These are phyloP conservation scores for Limulus polyphemus DNA, from an alignment of 2,888 invertebrate species.

Conservation along the genomic window DNA sequence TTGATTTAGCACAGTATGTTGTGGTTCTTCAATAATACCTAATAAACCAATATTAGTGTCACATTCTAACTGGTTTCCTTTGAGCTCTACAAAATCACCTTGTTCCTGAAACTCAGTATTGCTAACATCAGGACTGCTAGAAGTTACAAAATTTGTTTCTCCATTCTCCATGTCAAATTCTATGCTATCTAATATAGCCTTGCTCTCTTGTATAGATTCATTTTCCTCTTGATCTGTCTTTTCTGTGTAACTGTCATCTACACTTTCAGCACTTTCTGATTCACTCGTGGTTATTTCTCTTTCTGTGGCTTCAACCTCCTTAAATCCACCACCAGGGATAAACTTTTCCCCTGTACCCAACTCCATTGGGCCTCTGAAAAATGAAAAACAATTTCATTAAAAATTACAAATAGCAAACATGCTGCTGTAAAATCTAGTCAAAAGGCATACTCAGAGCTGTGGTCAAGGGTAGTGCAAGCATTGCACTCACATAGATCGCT, in stretches of 20 bases:
- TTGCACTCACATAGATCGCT: no score
- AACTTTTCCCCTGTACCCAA: slow-evolving; percentile 29
- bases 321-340: slow-evolving; percentile 24
- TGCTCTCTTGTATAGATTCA: neutral
- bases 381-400: slow-evolving; percentile 4
- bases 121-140: no score
- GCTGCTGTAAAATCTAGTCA: no score
- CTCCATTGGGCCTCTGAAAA: slow-evolving; percentile 23
- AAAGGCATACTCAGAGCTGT: no score
- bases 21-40: neutral
- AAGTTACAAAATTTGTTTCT: neutral
- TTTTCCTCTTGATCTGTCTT: neutral
- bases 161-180: neutral
- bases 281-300: no score
- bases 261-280: no score
- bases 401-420: neutral
- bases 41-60: no score
- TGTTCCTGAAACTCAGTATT: no score
- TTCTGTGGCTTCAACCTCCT: neutral
- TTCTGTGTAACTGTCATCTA: no score
- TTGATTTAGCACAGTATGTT: neutral
- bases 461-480: no score
- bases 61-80: no score
- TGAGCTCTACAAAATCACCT: no score
- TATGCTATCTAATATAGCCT: neutral